Evolutionary conservation across 2,888 invertebrate genomes (phyloP), one percentile per base, ranked within the genome.

Genomic region (Ditula angustiorana): DNA sequence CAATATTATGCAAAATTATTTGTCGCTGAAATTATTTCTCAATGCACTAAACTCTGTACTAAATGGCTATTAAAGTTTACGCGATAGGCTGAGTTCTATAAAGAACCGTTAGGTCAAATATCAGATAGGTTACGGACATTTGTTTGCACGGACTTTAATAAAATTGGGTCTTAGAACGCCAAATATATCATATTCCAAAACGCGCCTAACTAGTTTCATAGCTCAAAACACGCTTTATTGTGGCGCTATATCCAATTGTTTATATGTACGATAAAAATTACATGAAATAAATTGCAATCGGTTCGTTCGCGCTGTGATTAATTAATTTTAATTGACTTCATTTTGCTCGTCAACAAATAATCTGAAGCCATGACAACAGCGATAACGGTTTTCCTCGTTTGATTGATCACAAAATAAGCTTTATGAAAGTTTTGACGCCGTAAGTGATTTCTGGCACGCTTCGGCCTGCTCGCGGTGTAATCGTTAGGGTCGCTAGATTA

Each of bases 341-440:
- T 52, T 61, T 61, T 55, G 61, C 61, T 56, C 37, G 55, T 55
- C 55, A 47, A 37, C 33, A 52, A 46, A 49, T 49, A 49, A 49
- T 56, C 50, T 50, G 24, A 58, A 58, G 33, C 57, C 56, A 52
- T 47, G 52, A 61, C 44, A 63, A 52, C 44, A 53, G 46, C 64
- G 59, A 64, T 64, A 53, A 53, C 55, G 59, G 46, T 59, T 64
- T 64, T 53, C 52, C 47, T 58, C 58, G 37, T 64, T 56, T 56
- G 62, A 62, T 62, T 55, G 62, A 62, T 62, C 58, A 53, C 59
- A 50, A 59, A 53, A 59, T 53, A 37, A 59, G 59, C 53, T 50
- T 50, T 44, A 50, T 58, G 57, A 57, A 52, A 63, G 50, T 63
- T 63, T 63, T 63, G 57, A 23, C 8, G 57, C 50, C 4, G 16